Evolutionary conservation across 2,888 invertebrate species (phyloP).

Genomic region (Calameuta pallipes): DNA sequence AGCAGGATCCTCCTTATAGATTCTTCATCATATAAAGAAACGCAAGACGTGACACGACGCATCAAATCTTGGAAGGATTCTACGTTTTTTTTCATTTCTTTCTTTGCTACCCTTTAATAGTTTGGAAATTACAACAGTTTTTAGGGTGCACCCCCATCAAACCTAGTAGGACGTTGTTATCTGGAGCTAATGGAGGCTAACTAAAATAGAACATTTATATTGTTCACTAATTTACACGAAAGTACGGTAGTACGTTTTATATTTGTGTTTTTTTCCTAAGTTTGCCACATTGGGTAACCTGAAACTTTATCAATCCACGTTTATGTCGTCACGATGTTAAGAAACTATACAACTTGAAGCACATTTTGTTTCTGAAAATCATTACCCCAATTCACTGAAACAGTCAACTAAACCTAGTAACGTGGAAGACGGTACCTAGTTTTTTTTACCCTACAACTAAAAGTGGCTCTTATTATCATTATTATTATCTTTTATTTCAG

Average conservation of each 20-base stretch:
- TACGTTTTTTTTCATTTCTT: not conserved
- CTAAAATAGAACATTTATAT: not conserved
- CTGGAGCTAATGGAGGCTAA: not conserved
- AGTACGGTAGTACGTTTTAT: not conserved
- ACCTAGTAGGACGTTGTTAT: not conserved
- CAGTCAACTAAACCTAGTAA: not conserved
- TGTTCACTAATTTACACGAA: not conserved
- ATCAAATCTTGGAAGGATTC: not conserved
- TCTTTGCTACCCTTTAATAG: not conserved
- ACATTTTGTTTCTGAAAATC: not conserved
- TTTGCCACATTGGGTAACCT: not conserved
- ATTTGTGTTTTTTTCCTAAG: not conserved
- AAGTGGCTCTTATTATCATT: conserved; percentile 9
- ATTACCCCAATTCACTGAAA: not conserved
- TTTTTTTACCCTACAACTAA: not conserved
- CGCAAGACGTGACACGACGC: not conserved
- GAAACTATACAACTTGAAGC: not conserved
- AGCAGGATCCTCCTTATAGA: conserved; percentile 18
- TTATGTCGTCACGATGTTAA: not conserved
- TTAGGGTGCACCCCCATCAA: not conserved
- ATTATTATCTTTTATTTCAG: conserved; percentile 68
- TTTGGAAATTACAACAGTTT: not conserved
- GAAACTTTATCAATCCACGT: not conserved
- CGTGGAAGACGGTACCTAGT: not conserved
- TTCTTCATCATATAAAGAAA: not conserved